phyloP scores from a whole-genome alignment of 2,113 vertebrate genomes.

The Emydura subglobosa region DNA sequence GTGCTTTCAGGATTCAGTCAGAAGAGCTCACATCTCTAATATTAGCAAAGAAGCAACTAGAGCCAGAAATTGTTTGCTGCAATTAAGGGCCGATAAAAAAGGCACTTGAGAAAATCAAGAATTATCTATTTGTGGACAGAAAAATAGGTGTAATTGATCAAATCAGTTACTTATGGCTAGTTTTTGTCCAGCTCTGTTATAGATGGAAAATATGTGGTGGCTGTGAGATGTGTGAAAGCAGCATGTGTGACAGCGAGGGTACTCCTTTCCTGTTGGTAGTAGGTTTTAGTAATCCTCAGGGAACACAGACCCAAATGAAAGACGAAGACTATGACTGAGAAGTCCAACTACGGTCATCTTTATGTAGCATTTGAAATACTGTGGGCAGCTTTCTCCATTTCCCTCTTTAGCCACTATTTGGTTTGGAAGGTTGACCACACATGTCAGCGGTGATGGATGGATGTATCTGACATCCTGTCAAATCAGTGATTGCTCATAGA shows the following conservation, averaged over 20 bases:
- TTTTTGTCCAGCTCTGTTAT: background rate
- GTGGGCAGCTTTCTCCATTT: conserved; percentile 58
- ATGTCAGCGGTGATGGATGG: conserved; percentile 74
- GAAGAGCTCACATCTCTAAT: background rate
- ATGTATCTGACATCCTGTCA: conserved; percentile 78
- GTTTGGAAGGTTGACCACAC: conserved; percentile 71
- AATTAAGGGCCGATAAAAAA: background rate
- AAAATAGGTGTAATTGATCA: background rate
- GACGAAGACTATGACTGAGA: background rate
- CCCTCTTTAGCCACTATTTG: conserved; percentile 44
- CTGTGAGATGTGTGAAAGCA: background rate
- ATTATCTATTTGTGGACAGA: rapidly evolving
- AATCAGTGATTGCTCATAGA: conserved; percentile 75
- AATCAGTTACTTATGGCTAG: background rate
- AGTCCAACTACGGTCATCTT: background rate
- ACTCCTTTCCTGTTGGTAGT: background rate
- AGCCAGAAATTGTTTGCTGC: background rate
- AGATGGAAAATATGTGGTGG: background rate
- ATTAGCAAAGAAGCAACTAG: background rate
- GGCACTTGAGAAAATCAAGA: background rate
- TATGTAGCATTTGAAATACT: conserved; percentile 40
- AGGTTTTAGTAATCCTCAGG: conserved; percentile 32
- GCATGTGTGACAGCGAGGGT: conserved; percentile 31
- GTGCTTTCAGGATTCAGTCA: background rate
- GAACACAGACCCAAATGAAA: background rate